These are phyloP conservation scores for Crotalus horridus DNA, from an alignment of 2,113 vertebrate genomes.

Conservation along the genomic window DNA sequence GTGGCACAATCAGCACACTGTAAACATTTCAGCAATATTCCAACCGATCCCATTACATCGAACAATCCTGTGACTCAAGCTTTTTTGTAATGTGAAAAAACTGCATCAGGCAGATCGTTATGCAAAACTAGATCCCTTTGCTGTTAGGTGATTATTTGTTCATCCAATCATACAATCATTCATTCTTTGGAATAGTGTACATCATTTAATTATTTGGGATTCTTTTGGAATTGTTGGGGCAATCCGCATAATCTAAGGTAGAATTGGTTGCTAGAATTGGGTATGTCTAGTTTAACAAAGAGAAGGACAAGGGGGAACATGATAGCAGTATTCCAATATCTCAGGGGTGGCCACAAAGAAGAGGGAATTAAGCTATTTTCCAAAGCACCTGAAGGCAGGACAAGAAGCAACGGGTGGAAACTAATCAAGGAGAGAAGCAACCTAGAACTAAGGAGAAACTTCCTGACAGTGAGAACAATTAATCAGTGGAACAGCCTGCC, in stretches of 20 bases:
- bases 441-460: too few relatives aligned
- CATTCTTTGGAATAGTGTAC: not conserved
- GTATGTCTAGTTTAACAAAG: too few relatives aligned
- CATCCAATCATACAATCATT: not conserved
- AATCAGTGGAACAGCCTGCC: too few relatives aligned
- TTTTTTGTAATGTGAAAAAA: not conserved
- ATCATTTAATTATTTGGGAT: not conserved
- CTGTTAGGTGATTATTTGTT: not conserved
- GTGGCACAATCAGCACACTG: rapidly evolving
- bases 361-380: too few relatives aligned
- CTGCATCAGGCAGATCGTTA: conserved; percentile 19
- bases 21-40: conserved; percentile 37
- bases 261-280: too few relatives aligned
- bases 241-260: not conserved
- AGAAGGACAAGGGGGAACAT: too few relatives aligned
- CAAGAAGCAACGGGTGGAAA: too few relatives aligned
- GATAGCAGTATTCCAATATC: too few relatives aligned
- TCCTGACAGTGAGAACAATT: too few relatives aligned
- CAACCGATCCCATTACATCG: conserved; percentile 39
- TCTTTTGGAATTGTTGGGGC: not conserved
- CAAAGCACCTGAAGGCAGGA: too few relatives aligned
- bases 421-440: too few relatives aligned
- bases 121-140: conserved; percentile 32
- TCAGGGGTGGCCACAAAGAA: too few relatives aligned
- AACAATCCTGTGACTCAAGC: conserved; percentile 53